These are phyloP conservation scores for Okamejei kenojei DNA, from an alignment of 2,797 vertebrate species.

Conservation along the genomic window DNA sequence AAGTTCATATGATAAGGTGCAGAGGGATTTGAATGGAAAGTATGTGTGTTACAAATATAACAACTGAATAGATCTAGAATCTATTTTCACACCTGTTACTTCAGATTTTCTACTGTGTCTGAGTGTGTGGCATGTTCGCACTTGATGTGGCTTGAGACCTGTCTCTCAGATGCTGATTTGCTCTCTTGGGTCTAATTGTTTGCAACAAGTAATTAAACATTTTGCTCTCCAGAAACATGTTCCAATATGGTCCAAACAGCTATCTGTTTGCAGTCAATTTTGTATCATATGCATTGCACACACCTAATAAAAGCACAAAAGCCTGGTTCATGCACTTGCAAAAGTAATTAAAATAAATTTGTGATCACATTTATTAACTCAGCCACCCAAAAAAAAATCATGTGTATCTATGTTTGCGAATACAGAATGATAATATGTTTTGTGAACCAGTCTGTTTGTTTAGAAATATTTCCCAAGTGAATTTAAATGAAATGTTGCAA, in stretches of 20 bases:
- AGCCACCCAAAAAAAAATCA: background rate
- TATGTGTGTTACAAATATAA: conserved; percentile 26
- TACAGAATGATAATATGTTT: conserved; percentile 26
- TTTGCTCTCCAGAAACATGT: conserved; percentile 26
- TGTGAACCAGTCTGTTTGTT: conserved; percentile 27
- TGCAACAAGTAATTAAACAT: conserved; percentile 38
- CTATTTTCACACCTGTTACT: conserved; percentile 37
- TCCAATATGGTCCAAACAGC: conserved; percentile 30
- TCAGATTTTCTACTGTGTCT: conserved; percentile 18
- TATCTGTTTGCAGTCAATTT: conserved; percentile 17
- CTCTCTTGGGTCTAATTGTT: conserved; percentile 32
- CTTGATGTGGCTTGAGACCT: conserved; percentile 36
- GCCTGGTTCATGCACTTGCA: background rate
- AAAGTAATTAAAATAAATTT: background rate
- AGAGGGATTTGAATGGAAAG: conserved; percentile 35
- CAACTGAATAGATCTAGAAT: conserved; percentile 26
- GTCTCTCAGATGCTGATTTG: conserved; percentile 4
- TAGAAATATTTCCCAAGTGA: conserved; percentile 34
- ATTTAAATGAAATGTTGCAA: conserved; percentile 24
- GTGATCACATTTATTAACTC: background rate
- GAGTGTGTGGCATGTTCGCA: conserved; percentile 24
- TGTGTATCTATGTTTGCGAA: conserved; percentile 16
- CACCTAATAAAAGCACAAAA: background rate
- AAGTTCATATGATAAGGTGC: background rate
- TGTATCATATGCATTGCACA: background rate